Evolutionary conservation across 2,888 invertebrate species (phyloP).

Genomic region (Sialis fuliginosa): DNA sequence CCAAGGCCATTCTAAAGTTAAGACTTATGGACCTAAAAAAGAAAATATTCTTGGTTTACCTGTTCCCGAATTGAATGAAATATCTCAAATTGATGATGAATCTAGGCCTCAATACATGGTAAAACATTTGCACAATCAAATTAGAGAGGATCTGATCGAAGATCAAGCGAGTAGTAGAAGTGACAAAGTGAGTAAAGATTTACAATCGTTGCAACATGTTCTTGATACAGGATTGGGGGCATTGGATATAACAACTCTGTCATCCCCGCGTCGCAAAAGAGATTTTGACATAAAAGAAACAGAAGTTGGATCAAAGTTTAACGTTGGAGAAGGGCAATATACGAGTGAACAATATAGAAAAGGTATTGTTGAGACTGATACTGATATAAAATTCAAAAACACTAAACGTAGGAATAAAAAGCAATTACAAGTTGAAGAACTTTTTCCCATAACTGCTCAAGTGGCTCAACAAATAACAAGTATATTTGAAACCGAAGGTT

Average conservation of each 20-base stretch:
- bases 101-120: slow-evolving; percentile 24
- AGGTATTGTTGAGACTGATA: slow-evolving; percentile 32
- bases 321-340: slow-evolving; percentile 30
- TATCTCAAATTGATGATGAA: slow-evolving; percentile 30
- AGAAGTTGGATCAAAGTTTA: slow-evolving; percentile 36
- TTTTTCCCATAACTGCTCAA: slow-evolving; percentile 29
- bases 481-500: not conserved
- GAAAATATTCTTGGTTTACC: slow-evolving; percentile 25
- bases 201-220: slow-evolving; percentile 23
- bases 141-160: slow-evolving; percentile 18
- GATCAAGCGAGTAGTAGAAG: slow-evolving; percentile 16
- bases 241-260: slow-evolving; percentile 18
- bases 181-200: slow-evolving; percentile 17
- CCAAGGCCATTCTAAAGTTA: slow-evolving; percentile 72
- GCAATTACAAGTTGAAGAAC: slow-evolving; percentile 27
- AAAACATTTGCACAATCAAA: slow-evolving; percentile 32
- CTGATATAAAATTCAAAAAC: not conserved
- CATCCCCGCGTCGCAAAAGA: slow-evolving; percentile 21
- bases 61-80: slow-evolving; percentile 33
- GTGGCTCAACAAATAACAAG: slow-evolving; percentile 19
- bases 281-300: slow-evolving; percentile 37
- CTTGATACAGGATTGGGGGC: slow-evolving; percentile 23
- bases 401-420: slow-evolving; percentile 13
- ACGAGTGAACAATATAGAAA: slow-evolving; percentile 38
- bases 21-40: slow-evolving; percentile 55